phyloP scores from a whole-genome alignment of 2,113 vertebrate species.

The Anser brachyrhynchus region DNA sequence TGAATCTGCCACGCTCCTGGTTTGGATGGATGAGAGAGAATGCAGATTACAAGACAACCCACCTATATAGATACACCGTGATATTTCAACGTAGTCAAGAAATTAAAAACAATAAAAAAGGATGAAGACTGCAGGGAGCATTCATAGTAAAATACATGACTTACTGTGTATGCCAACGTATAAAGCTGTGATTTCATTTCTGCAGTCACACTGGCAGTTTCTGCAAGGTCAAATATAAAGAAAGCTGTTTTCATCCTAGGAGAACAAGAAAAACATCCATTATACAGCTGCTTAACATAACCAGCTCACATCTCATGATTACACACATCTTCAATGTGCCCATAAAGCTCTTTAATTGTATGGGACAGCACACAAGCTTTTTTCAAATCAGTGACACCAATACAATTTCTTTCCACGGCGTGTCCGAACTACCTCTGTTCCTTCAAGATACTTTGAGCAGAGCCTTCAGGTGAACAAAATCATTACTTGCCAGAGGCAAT shows the following conservation, averaged over 20 bases:
- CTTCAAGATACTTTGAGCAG: not conserved
- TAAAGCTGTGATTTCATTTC: slow-evolving; percentile 83
- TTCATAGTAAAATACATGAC: slow-evolving; percentile 6
- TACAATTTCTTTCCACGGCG: not conserved
- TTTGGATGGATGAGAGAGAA: not conserved
- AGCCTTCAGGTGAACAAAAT: not conserved
- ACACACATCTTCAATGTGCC: not conserved
- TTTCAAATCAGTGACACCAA: not conserved
- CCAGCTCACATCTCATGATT: not conserved
- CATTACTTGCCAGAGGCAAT: not conserved
- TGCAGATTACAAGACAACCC: not conserved
- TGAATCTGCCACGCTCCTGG: not conserved
- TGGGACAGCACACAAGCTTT: not conserved
- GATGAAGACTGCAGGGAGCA: not conserved
- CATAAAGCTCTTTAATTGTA: not conserved
- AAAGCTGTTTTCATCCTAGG: slow-evolving; percentile 97
- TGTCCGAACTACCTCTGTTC: not conserved
- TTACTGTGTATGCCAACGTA: slow-evolving; percentile 85
- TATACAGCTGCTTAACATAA: not conserved
- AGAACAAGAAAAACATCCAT: not conserved
- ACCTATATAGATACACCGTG: fast-evolving
- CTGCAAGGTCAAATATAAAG: slow-evolving; percentile 95
- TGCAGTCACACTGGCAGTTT: slow-evolving; percentile 73
- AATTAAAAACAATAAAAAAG: not conserved
- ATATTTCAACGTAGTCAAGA: not conserved